Evolutionary conservation across 2,797 vertebrate genomes (phyloP), one percentile per base, ranked within the genome.

Genomic region (Rhinella marina): DNA sequence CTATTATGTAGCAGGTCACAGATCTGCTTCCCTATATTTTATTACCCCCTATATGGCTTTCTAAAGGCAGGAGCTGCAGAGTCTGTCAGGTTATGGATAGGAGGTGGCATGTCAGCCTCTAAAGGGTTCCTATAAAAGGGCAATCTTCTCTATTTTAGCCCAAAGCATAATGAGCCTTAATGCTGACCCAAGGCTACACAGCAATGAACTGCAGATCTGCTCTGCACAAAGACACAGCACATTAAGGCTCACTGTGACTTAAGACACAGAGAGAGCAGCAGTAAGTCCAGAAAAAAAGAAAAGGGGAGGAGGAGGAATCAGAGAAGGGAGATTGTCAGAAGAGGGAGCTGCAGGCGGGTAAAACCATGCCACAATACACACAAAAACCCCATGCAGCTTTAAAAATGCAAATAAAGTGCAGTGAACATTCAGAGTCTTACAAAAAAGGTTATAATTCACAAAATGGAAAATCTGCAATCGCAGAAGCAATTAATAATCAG

Each of bases 381-480:
- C 16, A 54, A 62, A 70, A 56, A 54, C 16, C 14, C 64, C 61
- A 62, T 78, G 61, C 77, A 81, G 77, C 52, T 59, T 57, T 41
- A 80, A 70, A 86, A 75, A 78, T 87, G 79, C 61, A 73, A 87
- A 87, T 62, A 86, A 68, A 81, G 66, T 66, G 66, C 85, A 68
- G 76, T 23, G 48, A 32, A 57, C n/a, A 21, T 52, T 59, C 54
- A 17, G 32, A 70, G 64, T 68, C 64, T 21, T 66, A 41, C 41
- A 27, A 72, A 59, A 23, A 73, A 25, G 41, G 41, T 41, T 21
- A 21, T 23, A 75, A 73, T 56, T 25, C 32, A 48, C 32, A 48
- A 50, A 29, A 16, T 27, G n/a, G 50, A 19, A 41, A 81, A 25
- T 14, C 41, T 66, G 61, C 48, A 82, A 3, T 41, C 32, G 48